Conservation (phyloP, 2,113 vertebrate genomes). For the Microcebus jonahi region DNA sequence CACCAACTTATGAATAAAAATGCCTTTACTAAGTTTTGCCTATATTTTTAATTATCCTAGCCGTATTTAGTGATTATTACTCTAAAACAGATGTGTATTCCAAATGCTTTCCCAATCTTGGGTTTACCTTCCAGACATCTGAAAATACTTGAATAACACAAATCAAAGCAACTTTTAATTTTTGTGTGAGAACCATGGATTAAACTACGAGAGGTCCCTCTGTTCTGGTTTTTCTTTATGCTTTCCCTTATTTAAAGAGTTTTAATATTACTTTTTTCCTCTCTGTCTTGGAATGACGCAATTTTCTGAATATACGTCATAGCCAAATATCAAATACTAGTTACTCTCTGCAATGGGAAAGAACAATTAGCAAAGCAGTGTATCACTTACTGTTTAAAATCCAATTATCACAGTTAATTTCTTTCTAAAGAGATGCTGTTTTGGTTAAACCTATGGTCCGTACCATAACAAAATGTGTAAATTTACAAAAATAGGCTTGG, state of each 20-base stretch:
- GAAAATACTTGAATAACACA: background rate
- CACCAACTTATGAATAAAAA: background rate
- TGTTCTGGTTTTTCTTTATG: background rate
- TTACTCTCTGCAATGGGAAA: background rate
- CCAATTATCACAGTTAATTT: background rate
- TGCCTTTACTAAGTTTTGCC: background rate
- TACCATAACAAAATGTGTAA: background rate
- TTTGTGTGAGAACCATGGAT: background rate
- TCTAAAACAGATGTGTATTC: background rate
- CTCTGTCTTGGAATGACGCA: background rate
- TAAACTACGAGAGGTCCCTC: background rate
- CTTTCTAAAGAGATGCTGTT: background rate
- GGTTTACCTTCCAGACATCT: background rate
- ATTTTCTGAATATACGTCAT: background rate
- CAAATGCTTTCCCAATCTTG: background rate
- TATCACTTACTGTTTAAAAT: slow-evolving; percentile 1
- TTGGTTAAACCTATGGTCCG: background rate
- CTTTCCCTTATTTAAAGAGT: background rate
- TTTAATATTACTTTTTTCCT: background rate
- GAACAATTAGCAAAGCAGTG: background rate
- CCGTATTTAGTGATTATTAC: background rate
- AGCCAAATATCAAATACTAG: background rate
- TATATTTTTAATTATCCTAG: slow-evolving; percentile 10
- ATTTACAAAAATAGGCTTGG: background rate
- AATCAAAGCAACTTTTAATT: slow-evolving; percentile 8